These are phyloP conservation scores for Chironomus riparius DNA, from an alignment of 2,888 invertebrate species.

Conservation along the genomic window DNA sequence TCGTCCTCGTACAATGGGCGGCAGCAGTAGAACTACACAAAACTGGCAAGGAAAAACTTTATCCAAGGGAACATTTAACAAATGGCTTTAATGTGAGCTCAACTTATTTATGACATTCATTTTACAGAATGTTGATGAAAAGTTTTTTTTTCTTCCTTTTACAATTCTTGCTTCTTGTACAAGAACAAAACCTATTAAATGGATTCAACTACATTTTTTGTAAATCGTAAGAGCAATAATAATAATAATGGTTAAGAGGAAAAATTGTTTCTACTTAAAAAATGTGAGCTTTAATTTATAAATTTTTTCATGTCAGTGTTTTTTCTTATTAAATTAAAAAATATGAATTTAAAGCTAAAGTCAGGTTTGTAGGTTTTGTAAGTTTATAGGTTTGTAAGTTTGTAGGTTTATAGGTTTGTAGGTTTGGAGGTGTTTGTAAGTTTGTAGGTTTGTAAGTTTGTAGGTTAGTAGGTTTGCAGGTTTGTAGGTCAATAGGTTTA, in stretches of 20 bases:
- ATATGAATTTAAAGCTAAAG: no score
- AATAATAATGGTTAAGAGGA: not conserved
- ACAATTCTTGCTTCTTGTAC: not conserved
- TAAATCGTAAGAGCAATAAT: not conserved
- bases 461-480: no score
- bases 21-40: not conserved
- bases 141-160: not conserved
- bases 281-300: no score
- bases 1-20: not conserved
- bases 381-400: no score
- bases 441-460: no score
- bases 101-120: constrained; percentile 2
- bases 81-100: constrained; percentile 12
- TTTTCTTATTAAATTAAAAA: no score
- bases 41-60: not conserved
- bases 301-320: no score
- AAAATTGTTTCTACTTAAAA: no score
- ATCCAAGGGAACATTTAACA: constrained; percentile 6
- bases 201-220: not conserved
- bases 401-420: no score
- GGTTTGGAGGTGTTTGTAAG: no score
- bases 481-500: no score
- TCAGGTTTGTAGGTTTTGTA: no score
- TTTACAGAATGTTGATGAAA: constrained; percentile 5
- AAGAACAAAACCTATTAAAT: not conserved